Evolutionary conservation across 2,888 invertebrate genomes (phyloP), one percentile per base, ranked within the genome.

Genomic region (Morpho achilles): DNA sequence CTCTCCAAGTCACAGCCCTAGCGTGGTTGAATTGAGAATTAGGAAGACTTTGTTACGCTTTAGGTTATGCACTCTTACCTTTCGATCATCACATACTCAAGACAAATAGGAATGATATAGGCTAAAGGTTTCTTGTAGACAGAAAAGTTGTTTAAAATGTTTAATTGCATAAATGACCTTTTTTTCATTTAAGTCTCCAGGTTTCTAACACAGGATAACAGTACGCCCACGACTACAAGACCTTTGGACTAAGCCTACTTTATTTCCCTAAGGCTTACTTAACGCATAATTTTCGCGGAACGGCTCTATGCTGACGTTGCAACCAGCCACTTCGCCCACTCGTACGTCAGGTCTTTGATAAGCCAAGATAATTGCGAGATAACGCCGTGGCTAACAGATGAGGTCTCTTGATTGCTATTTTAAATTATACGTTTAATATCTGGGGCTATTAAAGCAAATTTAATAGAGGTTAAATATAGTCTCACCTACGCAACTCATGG

Each of bases 231-330:
- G 48, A 55, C 41, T 8, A 41, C 16, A 53, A 58, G 53, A 53
- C 56, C 53, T 48, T 51, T 56, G 41, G 50, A 54, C 63, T 54
- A 63, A 64, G 62, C 68, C 69, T 71, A 70, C 64, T 68, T 69
- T 69, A 71, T 68, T 67, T 60, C 60, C 61, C 46, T 49, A 48
- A 53, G 53, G 61, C 63, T 58, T 56, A 50, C 54, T 58, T 50
- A 59, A 67, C 63, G 62, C 64, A 67, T 72, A 72, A 72, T 69
- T 72, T 70, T 67, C 69, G 66, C 68, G 61, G 66, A 67, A 62
- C 66, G 56, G 56, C 65, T 66, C 59, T 69, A 67, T 68, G 71
- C 67, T 67, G 72, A 70, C 69, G 61, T 65, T 57, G 67, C 67
- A 67, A 65, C 67, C 67, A 67, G 65, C 67, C 67, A 67, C 53